Conservation (phyloP, 2,797 vertebrate genomes). For the Galago senegalensis region DNA sequence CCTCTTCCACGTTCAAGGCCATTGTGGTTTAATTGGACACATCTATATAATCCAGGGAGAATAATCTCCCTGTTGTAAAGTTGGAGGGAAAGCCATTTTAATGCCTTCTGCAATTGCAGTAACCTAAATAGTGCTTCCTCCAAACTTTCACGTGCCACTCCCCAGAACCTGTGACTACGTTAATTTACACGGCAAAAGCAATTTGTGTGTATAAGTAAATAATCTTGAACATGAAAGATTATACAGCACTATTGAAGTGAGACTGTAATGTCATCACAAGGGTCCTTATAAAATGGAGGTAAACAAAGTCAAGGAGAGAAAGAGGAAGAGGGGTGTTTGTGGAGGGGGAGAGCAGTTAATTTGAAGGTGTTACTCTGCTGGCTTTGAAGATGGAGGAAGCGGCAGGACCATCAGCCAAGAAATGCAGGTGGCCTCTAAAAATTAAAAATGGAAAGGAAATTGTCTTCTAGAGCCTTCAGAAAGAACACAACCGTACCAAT, state of each 20-base stretch:
- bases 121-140: background rate
- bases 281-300: background rate
- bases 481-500: background rate
- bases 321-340: too few species aligned
- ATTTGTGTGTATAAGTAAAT: background rate
- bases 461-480: background rate
- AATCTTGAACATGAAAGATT: background rate
- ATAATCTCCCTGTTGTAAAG: background rate
- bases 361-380: background rate
- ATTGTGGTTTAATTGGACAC: background rate
- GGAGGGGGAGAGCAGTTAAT: background rate
- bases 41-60: background rate
- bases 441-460: slow-evolving; percentile 19
- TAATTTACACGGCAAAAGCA: background rate
- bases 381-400: background rate
- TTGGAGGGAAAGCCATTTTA: background rate
- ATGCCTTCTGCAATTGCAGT: background rate
- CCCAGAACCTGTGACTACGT: background rate
- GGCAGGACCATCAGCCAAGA: background rate
- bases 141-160: background rate
- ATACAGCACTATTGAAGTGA: background rate
- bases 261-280: background rate
- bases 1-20: background rate
- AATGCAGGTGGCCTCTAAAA: background rate
- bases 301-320: background rate